Percentiles rank a stretch among this genome's conserved stretches.
Evolutionary conservation across 2,113 vertebrate species (phyloP).

Genomic region (Cyphomyrus discorhynchus): DNA sequence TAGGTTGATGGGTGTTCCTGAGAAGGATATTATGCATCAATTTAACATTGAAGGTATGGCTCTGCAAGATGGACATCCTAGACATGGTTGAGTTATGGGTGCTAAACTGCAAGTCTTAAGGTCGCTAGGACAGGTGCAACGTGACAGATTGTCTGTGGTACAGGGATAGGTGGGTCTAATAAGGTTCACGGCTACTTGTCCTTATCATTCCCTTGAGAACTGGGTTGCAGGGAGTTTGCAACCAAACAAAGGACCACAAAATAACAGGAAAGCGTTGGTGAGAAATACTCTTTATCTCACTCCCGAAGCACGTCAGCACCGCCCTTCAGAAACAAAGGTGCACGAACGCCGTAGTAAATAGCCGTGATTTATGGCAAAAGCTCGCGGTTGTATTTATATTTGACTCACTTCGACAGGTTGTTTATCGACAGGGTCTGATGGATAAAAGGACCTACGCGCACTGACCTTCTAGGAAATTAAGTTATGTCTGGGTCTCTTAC

Average conservation of each 20-base stretch:
- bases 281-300: constrained; percentile 95
- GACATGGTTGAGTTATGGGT: constrained; percentile 7
- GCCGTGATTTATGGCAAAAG: constrained; percentile 84
- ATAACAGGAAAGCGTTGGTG: constrained; percentile 99
- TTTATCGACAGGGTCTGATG: constrained; percentile 70
- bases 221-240: constrained; percentile 67
- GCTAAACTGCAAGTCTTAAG: constrained; percentile 19
- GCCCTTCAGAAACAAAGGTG: constrained; percentile 89
- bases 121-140: constrained; percentile 23
- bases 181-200: constrained; percentile 39
- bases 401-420: constrained; percentile 77
- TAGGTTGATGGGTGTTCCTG: not conserved
- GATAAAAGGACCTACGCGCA: constrained; percentile 70
- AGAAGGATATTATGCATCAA: not conserved
- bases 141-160: constrained; percentile 23
- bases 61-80: not conserved
- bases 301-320: constrained; percentile 91
- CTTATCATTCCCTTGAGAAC: constrained; percentile 86
- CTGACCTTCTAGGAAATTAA: constrained; percentile 76
- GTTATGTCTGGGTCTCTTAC: constrained; percentile 69
- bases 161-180: constrained; percentile 19
- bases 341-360: constrained; percentile 86
- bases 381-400: constrained; percentile 78
- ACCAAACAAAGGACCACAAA: constrained; percentile 94
- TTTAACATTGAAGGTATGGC: not conserved